These are phyloP conservation scores for Centropyge bicolor DNA, from an alignment of 2,797 vertebrate genomes.

Conservation along the genomic window DNA sequence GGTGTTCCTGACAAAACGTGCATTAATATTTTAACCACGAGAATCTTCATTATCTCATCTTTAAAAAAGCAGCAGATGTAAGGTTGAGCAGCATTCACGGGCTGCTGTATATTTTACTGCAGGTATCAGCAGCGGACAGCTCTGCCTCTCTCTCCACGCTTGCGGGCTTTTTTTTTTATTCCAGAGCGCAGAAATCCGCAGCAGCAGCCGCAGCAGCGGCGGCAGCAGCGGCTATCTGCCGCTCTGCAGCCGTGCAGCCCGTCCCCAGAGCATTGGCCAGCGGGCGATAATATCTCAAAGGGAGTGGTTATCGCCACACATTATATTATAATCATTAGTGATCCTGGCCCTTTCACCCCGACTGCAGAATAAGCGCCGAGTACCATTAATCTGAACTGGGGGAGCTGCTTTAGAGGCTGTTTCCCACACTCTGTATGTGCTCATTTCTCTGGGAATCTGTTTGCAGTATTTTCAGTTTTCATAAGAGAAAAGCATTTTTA, in stretches of 20 bases:
- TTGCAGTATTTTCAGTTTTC: conserved; percentile 5
- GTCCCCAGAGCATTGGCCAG: conserved; percentile 85
- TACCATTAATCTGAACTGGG: conserved; percentile 86
- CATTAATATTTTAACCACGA: not conserved
- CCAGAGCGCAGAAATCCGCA: conserved; percentile 69
- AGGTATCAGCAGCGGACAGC: conserved; percentile 77
- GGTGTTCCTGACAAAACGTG: not conserved
- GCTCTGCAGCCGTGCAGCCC: conserved; percentile 80
- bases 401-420: conserved; percentile 66
- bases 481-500: not conserved
- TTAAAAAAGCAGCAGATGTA: not conserved
- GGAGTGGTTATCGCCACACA: conserved; percentile 87
- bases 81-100: not conserved
- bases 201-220: conserved; percentile 54
- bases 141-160: conserved; percentile 63
- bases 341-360: conserved; percentile 87
- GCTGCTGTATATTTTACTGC: conserved; percentile 63
- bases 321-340: conserved; percentile 91
- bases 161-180: conserved; percentile 67
- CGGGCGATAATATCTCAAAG: conserved; percentile 87
- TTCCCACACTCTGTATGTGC: conserved; percentile 56
- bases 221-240: conserved; percentile 76
- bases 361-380: conserved; percentile 83
- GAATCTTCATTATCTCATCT: not conserved
- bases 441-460: conserved; percentile 59